Evolutionary conservation across 2,113 vertebrate genomes (phyloP).

Genomic region (Bubo scandiacus): DNA sequence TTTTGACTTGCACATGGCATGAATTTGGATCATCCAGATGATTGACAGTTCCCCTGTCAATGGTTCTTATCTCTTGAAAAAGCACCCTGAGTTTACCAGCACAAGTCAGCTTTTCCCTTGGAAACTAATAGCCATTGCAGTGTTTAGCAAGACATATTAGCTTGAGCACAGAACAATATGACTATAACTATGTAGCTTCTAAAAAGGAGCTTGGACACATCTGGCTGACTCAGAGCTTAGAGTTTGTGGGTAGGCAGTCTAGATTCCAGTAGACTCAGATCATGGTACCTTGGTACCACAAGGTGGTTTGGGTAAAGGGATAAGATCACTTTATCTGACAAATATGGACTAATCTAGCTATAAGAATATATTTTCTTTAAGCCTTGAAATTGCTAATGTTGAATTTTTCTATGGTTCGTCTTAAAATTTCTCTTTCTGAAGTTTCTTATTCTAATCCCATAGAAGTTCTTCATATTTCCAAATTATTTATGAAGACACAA

Average conservation of each 20-base stretch:
- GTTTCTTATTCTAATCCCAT: background rate
- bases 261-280: background rate
- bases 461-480: background rate
- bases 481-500: background rate
- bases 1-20: background rate
- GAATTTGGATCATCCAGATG: background rate
- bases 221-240: background rate
- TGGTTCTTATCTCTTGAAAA: background rate
- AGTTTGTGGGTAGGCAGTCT: background rate
- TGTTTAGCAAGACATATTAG: background rate
- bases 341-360: background rate
- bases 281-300: background rate
- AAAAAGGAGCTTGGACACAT: background rate
- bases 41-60: background rate
- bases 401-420: background rate
- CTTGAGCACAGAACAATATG: background rate
- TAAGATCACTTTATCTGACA: background rate
- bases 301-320: background rate
- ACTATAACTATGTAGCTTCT: background rate
- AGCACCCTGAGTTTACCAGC: background rate
- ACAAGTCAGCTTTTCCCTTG: background rate
- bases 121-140: background rate
- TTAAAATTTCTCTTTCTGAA: background rate
- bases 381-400: background rate
- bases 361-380: background rate